phyloP scores from a whole-genome alignment of 2,113 vertebrate species.

The Nymphicus hollandicus region DNA sequence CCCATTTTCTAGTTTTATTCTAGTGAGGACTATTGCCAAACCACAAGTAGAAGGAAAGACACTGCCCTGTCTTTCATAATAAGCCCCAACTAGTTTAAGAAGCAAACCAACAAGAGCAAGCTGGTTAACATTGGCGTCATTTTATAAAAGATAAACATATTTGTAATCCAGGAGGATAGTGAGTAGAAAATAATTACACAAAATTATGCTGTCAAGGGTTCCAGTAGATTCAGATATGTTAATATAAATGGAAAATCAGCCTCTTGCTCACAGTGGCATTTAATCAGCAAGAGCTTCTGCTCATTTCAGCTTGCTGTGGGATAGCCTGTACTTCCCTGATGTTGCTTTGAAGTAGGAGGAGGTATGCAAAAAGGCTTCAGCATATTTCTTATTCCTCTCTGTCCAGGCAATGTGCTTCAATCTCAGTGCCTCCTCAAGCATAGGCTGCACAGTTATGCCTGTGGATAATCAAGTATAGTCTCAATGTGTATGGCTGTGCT shows the following conservation, averaged over 20 bases:
- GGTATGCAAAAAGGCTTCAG: background rate
- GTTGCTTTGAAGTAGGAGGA: background rate
- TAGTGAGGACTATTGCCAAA: conserved; percentile 1
- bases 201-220: background rate
- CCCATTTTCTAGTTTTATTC: conserved; percentile 45
- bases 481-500: background rate
- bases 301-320: background rate
- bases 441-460: background rate
- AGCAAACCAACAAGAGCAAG: conserved; percentile 20
- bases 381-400: background rate
- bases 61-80: background rate
- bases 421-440: background rate
- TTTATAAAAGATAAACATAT: conserved; percentile 35
- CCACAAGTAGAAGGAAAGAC: conserved; percentile 13
- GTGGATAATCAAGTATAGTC: background rate
- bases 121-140: background rate
- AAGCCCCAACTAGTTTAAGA: conserved; percentile 22
- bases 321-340: background rate
- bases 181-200: conserved; percentile 27
- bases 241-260: background rate
- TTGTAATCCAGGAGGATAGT: background rate
- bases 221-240: background rate
- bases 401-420: rapidly evolving
- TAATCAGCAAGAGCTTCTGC: background rate
- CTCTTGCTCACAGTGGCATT: background rate